Percentiles rank a stretch among this genome's conserved stretches.
Evolutionary conservation across 2,888 invertebrate species (phyloP).

Genomic region (Aelia acuminata): DNA sequence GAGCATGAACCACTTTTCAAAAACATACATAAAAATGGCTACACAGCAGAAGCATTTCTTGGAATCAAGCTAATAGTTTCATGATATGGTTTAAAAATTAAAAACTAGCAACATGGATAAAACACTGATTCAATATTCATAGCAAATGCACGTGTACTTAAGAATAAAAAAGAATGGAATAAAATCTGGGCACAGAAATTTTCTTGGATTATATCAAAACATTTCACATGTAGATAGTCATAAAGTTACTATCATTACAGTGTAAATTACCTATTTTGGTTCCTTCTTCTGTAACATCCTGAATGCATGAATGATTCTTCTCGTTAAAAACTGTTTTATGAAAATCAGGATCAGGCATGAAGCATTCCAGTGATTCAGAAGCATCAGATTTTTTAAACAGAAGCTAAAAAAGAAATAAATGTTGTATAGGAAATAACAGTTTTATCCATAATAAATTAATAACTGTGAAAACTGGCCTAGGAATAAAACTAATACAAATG

Average conservation of each 20-base stretch:
- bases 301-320: constrained; percentile 64
- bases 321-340: constrained; percentile 76
- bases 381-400: constrained; percentile 74
- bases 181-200: too few species aligned
- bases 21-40: not conserved
- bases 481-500: too few species aligned
- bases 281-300: constrained; percentile 60
- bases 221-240: too few species aligned
- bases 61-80: not conserved
- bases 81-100: not conserved
- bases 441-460: too few species aligned
- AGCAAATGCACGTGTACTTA: not conserved
- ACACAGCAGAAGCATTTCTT: not conserved
- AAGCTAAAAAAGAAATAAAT: constrained; percentile 70
- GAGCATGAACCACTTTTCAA: not conserved
- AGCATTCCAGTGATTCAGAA: constrained; percentile 72
- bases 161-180: not conserved
- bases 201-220: too few species aligned
- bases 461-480: too few species aligned
- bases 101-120: not conserved
- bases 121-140: not conserved
- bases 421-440: not conserved
- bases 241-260: constrained; percentile 43
- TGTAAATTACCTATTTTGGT: constrained; percentile 70
- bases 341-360: constrained; percentile 78